These are phyloP conservation scores for Emydocephalus ijimae DNA, from an alignment of 2,113 vertebrate species.

Conservation along the genomic window DNA sequence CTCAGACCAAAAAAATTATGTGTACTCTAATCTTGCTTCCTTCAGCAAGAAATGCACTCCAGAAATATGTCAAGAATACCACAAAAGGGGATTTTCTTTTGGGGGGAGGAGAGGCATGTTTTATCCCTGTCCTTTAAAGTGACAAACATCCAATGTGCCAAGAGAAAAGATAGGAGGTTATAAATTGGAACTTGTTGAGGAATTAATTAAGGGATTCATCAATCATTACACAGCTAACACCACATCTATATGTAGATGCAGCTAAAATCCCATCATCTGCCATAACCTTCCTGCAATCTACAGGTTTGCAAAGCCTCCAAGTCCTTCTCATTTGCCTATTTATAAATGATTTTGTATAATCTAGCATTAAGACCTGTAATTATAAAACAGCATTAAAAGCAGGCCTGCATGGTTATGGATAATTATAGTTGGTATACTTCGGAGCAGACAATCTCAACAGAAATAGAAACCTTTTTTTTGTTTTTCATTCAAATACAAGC, in stretches of 20 bases:
- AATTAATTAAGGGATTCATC: constrained; percentile 72
- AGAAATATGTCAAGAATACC: constrained; percentile 55
- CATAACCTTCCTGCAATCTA: constrained; percentile 56
- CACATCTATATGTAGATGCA: constrained; percentile 33
- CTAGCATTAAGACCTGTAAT: constrained; percentile 64
- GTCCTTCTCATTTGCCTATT: constrained; percentile 66
- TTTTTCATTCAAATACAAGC: constrained; percentile 63
- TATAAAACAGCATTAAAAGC: constrained; percentile 65
- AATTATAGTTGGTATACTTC: constrained; percentile 62
- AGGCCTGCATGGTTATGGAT: constrained; percentile 63
- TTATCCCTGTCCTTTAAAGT: constrained; percentile 61
- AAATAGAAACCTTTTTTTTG: constrained; percentile 67
- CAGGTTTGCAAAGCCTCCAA: constrained; percentile 68
- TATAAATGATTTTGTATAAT: constrained; percentile 67
- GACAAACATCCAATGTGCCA: constrained; percentile 63
- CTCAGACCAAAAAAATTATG: constrained; percentile 46
- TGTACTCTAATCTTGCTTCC: constrained; percentile 60
- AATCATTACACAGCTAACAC: constrained; percentile 59
- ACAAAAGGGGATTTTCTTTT: constrained; percentile 41
- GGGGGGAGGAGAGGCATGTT: constrained; percentile 31
- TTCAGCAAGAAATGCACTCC: constrained; percentile 50
- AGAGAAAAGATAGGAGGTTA: constrained; percentile 59
- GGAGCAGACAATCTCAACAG: constrained; percentile 36
- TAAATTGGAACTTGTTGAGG: constrained; percentile 66
- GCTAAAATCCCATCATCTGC: constrained; percentile 52